Percentiles rank a stretch among this genome's conserved stretches.
Evolutionary conservation across 1,140 invertebrate genomes (phyloP).

Genomic region (Pseudomyrmex cubaensis): DNA sequence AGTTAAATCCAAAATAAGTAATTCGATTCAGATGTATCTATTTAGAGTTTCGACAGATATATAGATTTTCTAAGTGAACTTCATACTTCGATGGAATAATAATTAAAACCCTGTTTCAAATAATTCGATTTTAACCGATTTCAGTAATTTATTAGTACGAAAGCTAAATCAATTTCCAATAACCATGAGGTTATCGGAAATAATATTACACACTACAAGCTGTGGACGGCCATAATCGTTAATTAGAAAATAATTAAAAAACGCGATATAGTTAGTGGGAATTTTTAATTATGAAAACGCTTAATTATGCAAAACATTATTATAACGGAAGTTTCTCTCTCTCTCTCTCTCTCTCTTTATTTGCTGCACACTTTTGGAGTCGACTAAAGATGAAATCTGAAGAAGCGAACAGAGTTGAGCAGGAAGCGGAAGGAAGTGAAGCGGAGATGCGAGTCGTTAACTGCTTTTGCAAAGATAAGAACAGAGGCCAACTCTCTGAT

Average conservation of each 20-base stretch:
- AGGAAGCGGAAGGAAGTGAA: background rate
- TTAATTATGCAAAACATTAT: conserved; percentile 58
- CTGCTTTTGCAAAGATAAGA: conserved; percentile 61
- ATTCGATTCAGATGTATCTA: too few relatives aligned
- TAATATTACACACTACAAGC: background rate
- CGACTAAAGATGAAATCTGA: conserved; percentile 10
- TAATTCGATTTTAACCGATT: conserved; percentile 2
- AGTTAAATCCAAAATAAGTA: too few relatives aligned
- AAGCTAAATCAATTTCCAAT: background rate
- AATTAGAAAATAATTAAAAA: conserved; percentile 75
- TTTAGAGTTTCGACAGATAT: too few relatives aligned
- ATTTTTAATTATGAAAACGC: conserved; percentile 71
- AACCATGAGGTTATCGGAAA: conserved; percentile 5
- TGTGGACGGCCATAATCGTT: conserved; percentile 27
- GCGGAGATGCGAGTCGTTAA: conserved; percentile 37
- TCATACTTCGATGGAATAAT: background rate
- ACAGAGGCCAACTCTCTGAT: conserved; percentile 59
- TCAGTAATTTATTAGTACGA: background rate
- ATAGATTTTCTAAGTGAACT: too few relatives aligned
- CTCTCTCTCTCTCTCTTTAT: background rate
- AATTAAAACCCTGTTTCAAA: background rate
- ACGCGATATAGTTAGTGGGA: conserved; percentile 46
- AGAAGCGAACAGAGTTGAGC: conserved; percentile 7
- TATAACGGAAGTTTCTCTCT: background rate
- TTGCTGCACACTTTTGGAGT: conserved; percentile 36